Base-by-base conservation (phyloP, 2,797 vertebrate species). In the Diplodus sargus region DNA sequence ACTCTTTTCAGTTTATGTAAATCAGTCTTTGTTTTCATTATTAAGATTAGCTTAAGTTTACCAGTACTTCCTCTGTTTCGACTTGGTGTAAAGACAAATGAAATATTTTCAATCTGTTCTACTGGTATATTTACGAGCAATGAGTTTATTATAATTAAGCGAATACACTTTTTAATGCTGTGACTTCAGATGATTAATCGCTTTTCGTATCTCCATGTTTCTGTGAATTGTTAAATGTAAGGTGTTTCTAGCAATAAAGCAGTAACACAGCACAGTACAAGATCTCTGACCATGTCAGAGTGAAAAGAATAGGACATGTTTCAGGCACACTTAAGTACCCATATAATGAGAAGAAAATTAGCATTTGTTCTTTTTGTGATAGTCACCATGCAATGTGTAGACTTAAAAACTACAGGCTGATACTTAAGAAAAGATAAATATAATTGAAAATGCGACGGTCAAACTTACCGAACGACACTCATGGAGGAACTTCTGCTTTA, bases 391-490 rank as follows among this genome's bases (percentile, higher is more conserved):
- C 16, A n/a, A 20, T 6, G 34, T 11, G 11, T 13, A 16, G 9
- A 49, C 20, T 56, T 25, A 5, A 74, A 72, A 82, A n/a, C 7
- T 54, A 22, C 1, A n/a, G 4, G 2, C 0, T 45, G 25, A 70
- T 2, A 47, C 5, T 63, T 63, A 13, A 57, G 15, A 65, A 78
- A 79, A 49, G 2, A 10, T n/a, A 25, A 52, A 76, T 78, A 0
- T 15, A 20, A 74, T n/a, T 69, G 9, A 17, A 84, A 85, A 76
- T 16, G 48, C 5, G 54, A 59, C 20, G 64, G 58, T 69, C 49
- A 72, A 48, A 87, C 93, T 89, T 90, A 94, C 91, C 88, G 20
- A 71, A 34, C 2, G 34, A 79, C 57, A 20, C 62, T 72, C 71
- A 70, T 58, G 66, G 74, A 78, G 58, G 64, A 49, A 76, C 66